A percentile compares a stretch with the other conserved stretches of the same genome.
phyloP scores from a whole-genome alignment of 2,888 invertebrate species.

The Leucozona laternaria region DNA sequence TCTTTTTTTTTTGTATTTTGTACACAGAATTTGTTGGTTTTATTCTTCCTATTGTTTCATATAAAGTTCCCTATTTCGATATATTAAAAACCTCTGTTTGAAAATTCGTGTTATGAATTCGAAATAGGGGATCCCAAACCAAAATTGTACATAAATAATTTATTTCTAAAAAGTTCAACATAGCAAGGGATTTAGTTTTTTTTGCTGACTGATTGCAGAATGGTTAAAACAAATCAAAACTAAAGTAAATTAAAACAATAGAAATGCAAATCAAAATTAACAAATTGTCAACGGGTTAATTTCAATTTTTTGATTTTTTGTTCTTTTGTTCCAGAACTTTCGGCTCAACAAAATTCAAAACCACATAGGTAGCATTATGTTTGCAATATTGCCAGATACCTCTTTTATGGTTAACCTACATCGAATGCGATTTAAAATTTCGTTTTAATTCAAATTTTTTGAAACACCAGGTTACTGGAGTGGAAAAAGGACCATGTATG shows the following conservation, averaged over 20 bases:
- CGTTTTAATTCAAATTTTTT: no score
- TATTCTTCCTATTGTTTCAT: background rate
- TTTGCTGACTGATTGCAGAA: background rate
- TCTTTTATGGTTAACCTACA: no score
- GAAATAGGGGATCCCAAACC: background rate
- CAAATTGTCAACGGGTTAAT: background rate
- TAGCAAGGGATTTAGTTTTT: background rate
- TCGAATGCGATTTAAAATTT: no score
- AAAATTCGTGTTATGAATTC: conserved; percentile 11
- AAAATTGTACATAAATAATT: background rate
- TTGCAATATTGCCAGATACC: no score
- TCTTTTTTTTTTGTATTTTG: background rate
- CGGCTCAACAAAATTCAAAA: background rate
- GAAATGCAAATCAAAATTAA: background rate
- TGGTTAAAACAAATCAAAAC: background rate
- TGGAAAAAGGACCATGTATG: no score
- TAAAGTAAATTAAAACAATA: background rate
- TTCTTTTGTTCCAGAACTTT: background rate
- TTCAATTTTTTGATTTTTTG: no score
- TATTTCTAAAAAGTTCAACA: background rate
- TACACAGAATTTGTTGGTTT: background rate
- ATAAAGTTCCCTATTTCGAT: background rate
- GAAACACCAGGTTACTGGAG: no score
- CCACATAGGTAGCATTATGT: background rate
- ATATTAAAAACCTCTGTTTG: background rate